phyloP scores from a whole-genome alignment of 2,888 invertebrate genomes.

The Lumbricus terrestris region DNA sequence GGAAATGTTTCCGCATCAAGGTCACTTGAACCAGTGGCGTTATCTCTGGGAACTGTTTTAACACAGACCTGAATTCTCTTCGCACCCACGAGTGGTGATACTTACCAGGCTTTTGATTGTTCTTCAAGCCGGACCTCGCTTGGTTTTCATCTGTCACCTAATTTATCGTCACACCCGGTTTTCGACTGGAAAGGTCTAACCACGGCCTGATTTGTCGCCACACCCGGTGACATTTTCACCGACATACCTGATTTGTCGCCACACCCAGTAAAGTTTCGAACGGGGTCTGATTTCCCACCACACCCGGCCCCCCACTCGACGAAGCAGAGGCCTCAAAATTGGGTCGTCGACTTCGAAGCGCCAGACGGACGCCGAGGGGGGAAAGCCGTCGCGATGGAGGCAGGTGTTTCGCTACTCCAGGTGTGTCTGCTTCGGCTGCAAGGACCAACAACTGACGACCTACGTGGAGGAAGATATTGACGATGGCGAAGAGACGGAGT shows the following conservation, averaged over 20 bases:
- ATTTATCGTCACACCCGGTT: neutral
- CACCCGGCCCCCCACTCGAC: neutral
- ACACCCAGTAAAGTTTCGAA: neutral
- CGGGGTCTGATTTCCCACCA: neutral
- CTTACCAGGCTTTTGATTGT: too few species aligned
- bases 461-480: slow-evolving; percentile 28
- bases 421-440: slow-evolving; percentile 31
- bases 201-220: neutral
- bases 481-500: slow-evolving; percentile 1
- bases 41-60: neutral
- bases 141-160: too few species aligned
- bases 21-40: too few species aligned
- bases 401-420: slow-evolving; percentile 25
- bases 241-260: neutral
- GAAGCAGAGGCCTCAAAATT: slow-evolving; percentile 10
- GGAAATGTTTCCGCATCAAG: too few species aligned
- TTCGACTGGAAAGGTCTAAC: too few species aligned
- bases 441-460: slow-evolving; percentile 13
- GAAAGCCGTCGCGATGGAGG: slow-evolving; percentile 25
- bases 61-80: neutral
- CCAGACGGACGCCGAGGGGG: neutral
- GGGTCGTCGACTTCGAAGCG: slow-evolving; percentile 23
- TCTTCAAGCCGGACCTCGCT: too few species aligned
- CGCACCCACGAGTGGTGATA: neutral
- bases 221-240: neutral